phyloP scores from a whole-genome alignment of 64 coral and sea anemone genomes.

The Cladopsammia gracilis region DNA sequence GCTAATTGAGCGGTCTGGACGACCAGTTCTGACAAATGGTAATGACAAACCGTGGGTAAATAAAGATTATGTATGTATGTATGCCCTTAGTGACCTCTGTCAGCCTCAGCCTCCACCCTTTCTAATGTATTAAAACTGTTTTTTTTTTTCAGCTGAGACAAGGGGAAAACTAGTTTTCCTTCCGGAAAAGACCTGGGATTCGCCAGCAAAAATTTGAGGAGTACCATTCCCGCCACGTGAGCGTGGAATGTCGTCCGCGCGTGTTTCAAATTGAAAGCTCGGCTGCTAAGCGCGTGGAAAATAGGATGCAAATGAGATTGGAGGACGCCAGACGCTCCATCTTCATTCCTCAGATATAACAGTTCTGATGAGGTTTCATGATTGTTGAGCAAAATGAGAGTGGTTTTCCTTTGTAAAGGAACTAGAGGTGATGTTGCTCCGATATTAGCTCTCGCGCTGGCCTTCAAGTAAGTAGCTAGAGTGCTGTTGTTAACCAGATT shows the following conservation, averaged over 20 bases:
- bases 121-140: no score
- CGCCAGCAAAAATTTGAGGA: no score
- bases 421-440: slow-evolving; percentile 69
- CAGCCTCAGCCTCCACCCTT: no score
- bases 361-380: neutral
- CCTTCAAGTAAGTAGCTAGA: slow-evolving; percentile 62
- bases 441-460: slow-evolving; percentile 28
- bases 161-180: no score
- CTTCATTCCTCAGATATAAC: neutral
- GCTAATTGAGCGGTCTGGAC: no score
- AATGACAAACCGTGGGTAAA: no score
- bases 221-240: neutral
- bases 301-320: neutral
- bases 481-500: neutral
- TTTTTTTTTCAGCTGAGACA: no score
- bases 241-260: neutral
- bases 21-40: no score
- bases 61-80: no score
- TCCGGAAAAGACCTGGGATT: no score
- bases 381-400: slow-evolving; percentile 19
- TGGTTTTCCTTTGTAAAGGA: slow-evolving; percentile 80
- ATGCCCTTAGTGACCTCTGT: no score
- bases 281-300: neutral
- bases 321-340: neutral
- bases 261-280: neutral